phyloP scores from a whole-genome alignment of 23 tunicate species.

The Halocynthia aurantium region DNA sequence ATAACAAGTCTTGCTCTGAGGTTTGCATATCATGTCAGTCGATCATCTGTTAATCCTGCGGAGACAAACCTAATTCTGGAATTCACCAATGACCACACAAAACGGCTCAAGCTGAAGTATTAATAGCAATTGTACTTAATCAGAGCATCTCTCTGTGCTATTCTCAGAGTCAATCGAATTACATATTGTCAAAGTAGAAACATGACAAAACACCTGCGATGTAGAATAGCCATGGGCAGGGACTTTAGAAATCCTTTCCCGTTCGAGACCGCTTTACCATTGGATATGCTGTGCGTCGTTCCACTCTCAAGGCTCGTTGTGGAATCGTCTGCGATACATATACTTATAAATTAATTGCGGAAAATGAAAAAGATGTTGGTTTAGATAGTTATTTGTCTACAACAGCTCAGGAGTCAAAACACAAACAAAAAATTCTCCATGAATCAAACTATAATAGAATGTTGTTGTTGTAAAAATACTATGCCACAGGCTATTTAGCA shows the following conservation, averaged over 20 bases:
- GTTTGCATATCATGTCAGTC: too few relatives aligned
- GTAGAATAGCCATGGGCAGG: constrained; percentile 59
- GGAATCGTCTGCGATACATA: constrained; percentile 4
- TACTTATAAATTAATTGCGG: not conserved
- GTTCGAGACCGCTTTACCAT: constrained; percentile 21
- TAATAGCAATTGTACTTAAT: constrained; percentile 1
- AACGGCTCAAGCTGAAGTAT: not conserved
- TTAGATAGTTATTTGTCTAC: not conserved
- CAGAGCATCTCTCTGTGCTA: not conserved
- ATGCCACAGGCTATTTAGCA: too few relatives aligned
- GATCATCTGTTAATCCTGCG: too few relatives aligned
- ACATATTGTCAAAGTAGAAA: too few relatives aligned
- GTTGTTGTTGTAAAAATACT: too few relatives aligned
- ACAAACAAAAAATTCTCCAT: not conserved
- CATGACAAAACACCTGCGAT: constrained; percentile 28
- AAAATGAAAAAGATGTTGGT: not conserved
- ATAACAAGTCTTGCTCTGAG: too few relatives aligned
- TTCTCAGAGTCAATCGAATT: constrained; percentile 3
- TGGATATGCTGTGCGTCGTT: constrained; percentile 7
- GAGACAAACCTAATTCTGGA: too few relatives aligned
- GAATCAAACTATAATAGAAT: too few relatives aligned
- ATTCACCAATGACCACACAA: not conserved
- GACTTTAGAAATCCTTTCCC: constrained; percentile 75
- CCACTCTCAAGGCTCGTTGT: constrained; percentile 16
- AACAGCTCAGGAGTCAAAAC: not conserved